phyloP scores from a whole-genome alignment of 1,140 invertebrate genomes.

The Zeugodacus cucurbitae region DNA sequence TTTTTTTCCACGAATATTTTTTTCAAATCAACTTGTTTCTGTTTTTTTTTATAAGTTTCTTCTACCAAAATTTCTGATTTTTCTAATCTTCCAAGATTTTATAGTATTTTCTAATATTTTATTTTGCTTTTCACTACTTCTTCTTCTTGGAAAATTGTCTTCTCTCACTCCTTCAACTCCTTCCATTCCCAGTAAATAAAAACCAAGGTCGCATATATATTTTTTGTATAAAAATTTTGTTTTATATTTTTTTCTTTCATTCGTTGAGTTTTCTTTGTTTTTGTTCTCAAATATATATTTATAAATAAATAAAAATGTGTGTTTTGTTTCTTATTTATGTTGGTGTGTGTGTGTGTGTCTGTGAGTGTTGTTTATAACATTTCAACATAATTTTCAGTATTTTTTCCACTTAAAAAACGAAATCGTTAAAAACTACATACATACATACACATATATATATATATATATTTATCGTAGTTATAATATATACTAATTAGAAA shows the following conservation, averaged over 20 bases:
- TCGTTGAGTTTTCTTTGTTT: neutral
- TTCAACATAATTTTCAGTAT: neutral
- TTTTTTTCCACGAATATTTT: no score
- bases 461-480: neutral
- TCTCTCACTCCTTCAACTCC: no score
- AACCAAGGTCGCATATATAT: neutral
- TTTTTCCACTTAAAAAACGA: neutral
- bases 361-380: slow-evolving; percentile 14
- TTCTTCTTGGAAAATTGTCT: no score
- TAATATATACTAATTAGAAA: neutral
- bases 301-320: slow-evolving; percentile 36
- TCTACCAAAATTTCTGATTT: no score
- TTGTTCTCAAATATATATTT: slow-evolving; percentile 11
- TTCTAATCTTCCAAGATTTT: no score
- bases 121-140: no score
- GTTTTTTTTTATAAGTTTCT: no score
- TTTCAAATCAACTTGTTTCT: no score
- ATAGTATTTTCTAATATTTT: no score
- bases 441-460: neutral
- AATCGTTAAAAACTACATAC: slow-evolving; percentile 10
- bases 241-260: slow-evolving; percentile 16
- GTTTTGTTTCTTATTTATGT: neutral
- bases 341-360: neutral
- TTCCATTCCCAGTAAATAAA: neutral
- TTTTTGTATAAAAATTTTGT: slow-evolving; percentile 34